Conservation (phyloP, 2,113 vertebrate species). For the Condylura cristata region DNA sequence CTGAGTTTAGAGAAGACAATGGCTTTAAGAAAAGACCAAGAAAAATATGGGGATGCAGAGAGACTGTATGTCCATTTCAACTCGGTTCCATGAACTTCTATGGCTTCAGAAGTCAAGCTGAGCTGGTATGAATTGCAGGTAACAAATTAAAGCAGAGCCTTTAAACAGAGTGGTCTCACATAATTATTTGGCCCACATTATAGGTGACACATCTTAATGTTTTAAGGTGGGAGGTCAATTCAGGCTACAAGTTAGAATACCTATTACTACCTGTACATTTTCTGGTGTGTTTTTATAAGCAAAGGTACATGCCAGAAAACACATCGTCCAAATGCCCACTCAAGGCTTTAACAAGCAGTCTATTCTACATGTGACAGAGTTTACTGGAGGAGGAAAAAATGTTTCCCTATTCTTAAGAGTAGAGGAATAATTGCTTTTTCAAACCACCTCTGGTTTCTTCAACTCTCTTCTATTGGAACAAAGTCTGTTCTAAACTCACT, state of each 20-base stretch:
- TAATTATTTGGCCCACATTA: not conserved
- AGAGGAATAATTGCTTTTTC: conserved; percentile 40
- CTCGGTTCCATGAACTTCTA: not conserved
- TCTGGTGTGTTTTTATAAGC: not conserved
- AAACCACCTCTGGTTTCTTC: conserved; percentile 61
- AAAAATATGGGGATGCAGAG: not conserved
- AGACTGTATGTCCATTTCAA: not conserved
- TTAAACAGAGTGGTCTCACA: not conserved
- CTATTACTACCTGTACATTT: conserved; percentile 47
- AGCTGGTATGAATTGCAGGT: not conserved
- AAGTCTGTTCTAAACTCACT: conserved; percentile 24
- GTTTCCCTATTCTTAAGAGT: conserved; percentile 38
- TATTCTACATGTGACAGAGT: conserved; percentile 38
- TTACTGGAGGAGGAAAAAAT: not conserved
- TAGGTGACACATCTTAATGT: not conserved
- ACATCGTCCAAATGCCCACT: conserved; percentile 39
- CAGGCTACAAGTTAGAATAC: not conserved
- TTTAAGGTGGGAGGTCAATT: conserved; percentile 45
- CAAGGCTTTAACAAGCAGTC: conserved; percentile 22
- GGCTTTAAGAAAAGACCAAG: not conserved
- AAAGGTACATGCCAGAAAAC: not conserved
- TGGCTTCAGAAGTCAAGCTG: conserved; percentile 34
- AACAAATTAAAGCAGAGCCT: conserved; percentile 1
- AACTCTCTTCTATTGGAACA: conserved; percentile 41
- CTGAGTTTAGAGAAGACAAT: not conserved